phyloP scores from a whole-genome alignment of 2,797 vertebrate species.

The Kryptopterus vitreolus region DNA sequence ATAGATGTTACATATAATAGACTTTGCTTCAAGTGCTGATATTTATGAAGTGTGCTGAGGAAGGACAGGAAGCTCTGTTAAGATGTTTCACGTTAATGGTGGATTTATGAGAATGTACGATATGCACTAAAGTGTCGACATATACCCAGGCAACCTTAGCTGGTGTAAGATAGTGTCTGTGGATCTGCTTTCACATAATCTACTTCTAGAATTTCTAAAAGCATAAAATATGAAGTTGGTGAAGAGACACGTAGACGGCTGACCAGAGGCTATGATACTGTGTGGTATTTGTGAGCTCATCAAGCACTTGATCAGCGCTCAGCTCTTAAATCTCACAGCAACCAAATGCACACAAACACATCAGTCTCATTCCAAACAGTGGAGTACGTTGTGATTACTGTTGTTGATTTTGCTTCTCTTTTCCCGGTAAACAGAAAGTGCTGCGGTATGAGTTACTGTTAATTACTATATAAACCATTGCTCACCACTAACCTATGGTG shows the following conservation, averaged over 20 bases:
- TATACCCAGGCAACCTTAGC: neutral
- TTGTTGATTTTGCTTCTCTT: slow-evolving; percentile 43
- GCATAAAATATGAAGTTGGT: neutral
- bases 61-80: slow-evolving; percentile 43
- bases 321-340: neutral
- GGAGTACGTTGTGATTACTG: slow-evolving; percentile 26
- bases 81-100: slow-evolving; percentile 53
- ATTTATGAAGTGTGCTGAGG: slow-evolving; percentile 15
- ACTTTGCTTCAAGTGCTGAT: slow-evolving; percentile 22
- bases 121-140: slow-evolving; percentile 21
- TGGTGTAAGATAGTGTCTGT: neutral
- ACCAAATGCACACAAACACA: neutral
- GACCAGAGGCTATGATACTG: slow-evolving; percentile 31
- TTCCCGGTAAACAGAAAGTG: slow-evolving; percentile 33
- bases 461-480: neutral
- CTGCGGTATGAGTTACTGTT: neutral
- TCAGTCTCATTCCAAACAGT: slow-evolving; percentile 47
- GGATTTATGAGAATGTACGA: slow-evolving; percentile 40
- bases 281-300: slow-evolving; percentile 58
- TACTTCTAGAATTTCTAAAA: neutral
- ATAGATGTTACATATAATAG: slow-evolving; percentile 19
- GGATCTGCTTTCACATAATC: neutral
- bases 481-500: neutral
- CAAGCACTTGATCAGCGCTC: slow-evolving; percentile 66
- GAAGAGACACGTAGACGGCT: too few relatives aligned